Base-by-base conservation (phyloP, 2,113 vertebrate species). In the Amphiprion ocellaris region DNA sequence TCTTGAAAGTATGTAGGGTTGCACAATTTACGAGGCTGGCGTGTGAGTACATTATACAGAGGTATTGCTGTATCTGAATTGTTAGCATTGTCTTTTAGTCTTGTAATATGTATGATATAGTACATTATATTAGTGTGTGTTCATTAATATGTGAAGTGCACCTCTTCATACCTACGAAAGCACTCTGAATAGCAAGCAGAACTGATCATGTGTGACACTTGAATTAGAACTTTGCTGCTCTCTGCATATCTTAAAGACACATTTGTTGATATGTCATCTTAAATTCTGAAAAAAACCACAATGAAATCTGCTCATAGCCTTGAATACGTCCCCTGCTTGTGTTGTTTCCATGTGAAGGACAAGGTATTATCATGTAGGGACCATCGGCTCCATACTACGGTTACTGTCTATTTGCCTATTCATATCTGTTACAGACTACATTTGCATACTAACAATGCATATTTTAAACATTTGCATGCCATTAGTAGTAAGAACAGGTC, bases 371-470 rank as follows among this genome's bases (percentile, higher is more conserved):
- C 83, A 66, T 74, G 68, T 75, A 54, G 41, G 14, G 33, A 74
- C 77, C 62, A 54, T 33, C 4, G 14, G 30, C 74, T 66, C 26
- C 39, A 19, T 33, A 33, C 81, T 53, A 37, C 65, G 65, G 56
- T 69, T 82, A 33, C 53, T 63, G 62, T 85, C 12, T 71, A 26
- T 81, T 87, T 80, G 75, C 66, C 72, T 87, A 73, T 87, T 82
- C 81, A 75, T 82, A 70, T 79, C 41, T 74, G 74, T 72, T 26
- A 61, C 71, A 54, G 83, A 82, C 73, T 64, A 47, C 66, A 86
- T 91, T 89, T 89, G 75, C 89, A 84, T 90, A 73, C 59, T 66
- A 87, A 83, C 69, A 82, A 87, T 64, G 75, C 52, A 81, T 79
- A 69, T 77, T 67, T 88, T 47, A 83, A 64, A 52, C 74, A 78